Evolutionary conservation across 2,888 invertebrate species (phyloP).

Genomic region (Amphimallon solstitiale): DNA sequence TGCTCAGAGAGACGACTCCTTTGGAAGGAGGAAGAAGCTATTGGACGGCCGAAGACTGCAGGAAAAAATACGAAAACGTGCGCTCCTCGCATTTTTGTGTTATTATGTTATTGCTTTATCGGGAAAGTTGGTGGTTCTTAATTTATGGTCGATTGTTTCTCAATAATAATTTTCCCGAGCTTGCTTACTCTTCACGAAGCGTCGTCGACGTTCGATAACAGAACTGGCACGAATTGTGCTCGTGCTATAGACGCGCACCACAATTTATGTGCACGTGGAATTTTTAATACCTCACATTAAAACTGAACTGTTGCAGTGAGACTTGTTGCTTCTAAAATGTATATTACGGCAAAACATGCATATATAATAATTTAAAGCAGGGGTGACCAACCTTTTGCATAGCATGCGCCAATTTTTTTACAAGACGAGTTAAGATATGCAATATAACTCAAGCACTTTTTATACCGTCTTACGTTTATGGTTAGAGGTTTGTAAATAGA

Average conservation of each 20-base stretch:
- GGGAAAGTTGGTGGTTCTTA: conserved; percentile 29
- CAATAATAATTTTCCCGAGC: conserved; percentile 28
- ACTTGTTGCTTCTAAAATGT: too few relatives aligned
- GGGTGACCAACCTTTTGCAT: too few relatives aligned
- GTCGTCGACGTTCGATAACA: conserved; percentile 26
- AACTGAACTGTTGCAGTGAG: neutral
- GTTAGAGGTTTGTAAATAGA: too few relatives aligned
- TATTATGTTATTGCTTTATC: conserved; percentile 37
- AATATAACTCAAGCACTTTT: conserved; percentile 7
- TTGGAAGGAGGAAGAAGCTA: conserved; percentile 14
- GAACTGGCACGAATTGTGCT: conserved; percentile 28
- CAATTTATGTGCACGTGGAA: conserved; percentile 13
- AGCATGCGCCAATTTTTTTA: too few relatives aligned
- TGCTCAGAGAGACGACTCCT: neutral
- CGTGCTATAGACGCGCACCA: conserved; percentile 8
- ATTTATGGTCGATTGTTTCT: conserved; percentile 31
- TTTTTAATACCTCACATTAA: conserved; percentile 11
- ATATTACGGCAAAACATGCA: too few relatives aligned
- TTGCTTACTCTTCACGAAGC: conserved; percentile 1
- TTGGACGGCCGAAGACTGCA: conserved; percentile 23
- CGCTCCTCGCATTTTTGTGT: conserved; percentile 29
- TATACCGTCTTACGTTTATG: neutral
- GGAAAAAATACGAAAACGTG: conserved; percentile 34
- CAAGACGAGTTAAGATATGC: conserved; percentile 4
- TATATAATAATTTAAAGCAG: too few relatives aligned